A percentile compares a stretch with the other conserved stretches of the same genome.
Conservation (phyloP, 2,888 invertebrate species). For the Lepidocyrtoides sp. region DNA sequence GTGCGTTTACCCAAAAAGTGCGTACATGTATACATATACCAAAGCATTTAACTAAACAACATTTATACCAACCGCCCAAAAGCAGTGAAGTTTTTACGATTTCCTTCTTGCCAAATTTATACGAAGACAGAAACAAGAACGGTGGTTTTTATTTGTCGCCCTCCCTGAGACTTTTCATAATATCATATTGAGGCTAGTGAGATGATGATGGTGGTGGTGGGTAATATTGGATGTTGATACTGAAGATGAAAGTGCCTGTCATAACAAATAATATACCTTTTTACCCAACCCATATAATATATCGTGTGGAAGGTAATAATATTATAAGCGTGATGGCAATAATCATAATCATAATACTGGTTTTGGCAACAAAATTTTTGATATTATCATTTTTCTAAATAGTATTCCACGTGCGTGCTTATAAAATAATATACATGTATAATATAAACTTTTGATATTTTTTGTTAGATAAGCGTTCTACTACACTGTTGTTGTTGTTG, state of each 20-base stretch:
- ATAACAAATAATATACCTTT: conserved; percentile 40
- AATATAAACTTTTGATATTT: conserved; percentile 8
- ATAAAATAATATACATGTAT: not conserved
- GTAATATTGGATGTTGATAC: conserved; percentile 28
- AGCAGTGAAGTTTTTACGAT: conserved; percentile 70
- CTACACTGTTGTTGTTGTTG: conserved; percentile 17
- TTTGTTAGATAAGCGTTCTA: not conserved
- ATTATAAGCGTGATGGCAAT: conserved; percentile 79
- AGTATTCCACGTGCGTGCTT: conserved; percentile 46
- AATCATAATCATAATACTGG: conserved; percentile 79
- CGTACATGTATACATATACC: not conserved
- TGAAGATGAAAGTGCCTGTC: conserved; percentile 64
- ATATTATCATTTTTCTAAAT: conserved; percentile 75
- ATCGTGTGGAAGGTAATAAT: conserved; percentile 55
- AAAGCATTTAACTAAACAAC: not conserved
- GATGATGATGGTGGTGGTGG: conserved; percentile 8
- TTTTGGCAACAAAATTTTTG: conserved; percentile 78
- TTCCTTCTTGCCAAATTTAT: conserved; percentile 72
- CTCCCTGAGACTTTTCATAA: conserved; percentile 2
- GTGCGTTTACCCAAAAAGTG: not conserved
- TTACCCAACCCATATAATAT: not conserved
- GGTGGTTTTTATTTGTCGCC: conserved; percentile 21
- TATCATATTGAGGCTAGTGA: not conserved
- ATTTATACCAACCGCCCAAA: conserved; percentile 18
- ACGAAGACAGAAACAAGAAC: not conserved